phyloP scores from a whole-genome alignment of 2,888 invertebrate genomes.

The Aquatica leii region DNA sequence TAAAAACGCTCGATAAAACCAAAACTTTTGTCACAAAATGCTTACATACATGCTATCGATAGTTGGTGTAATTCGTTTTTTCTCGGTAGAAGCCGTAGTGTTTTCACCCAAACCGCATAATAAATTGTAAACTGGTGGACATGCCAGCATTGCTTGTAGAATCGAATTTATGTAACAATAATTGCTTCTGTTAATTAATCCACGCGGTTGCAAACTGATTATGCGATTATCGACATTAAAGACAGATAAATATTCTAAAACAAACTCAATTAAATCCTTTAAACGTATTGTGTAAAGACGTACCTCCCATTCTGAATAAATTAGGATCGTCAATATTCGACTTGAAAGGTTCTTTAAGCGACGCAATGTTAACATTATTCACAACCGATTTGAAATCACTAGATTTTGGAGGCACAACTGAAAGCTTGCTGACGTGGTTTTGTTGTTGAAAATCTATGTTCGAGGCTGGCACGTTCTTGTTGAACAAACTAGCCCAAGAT shows the following conservation, averaged over 20 bases:
- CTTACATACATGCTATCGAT: slow-evolving; percentile 89
- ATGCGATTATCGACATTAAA: slow-evolving; percentile 82
- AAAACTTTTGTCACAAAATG: neutral
- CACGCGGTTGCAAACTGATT: slow-evolving; percentile 85
- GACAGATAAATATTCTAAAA: slow-evolving; percentile 77
- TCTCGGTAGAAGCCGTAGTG: slow-evolving; percentile 63
- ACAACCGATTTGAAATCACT: neutral
- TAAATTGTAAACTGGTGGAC: slow-evolving; percentile 94
- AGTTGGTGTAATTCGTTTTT: slow-evolving; percentile 75
- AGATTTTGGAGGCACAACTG: slow-evolving; percentile 62
- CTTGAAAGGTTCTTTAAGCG: slow-evolving; percentile 59
- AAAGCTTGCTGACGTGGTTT: neutral
- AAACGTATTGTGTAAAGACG: too few species aligned
- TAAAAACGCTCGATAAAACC: slow-evolving; percentile 5
- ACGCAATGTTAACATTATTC: slow-evolving; percentile 44
- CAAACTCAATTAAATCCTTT: too few species aligned
- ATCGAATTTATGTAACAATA: slow-evolving; percentile 98
- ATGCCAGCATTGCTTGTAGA: slow-evolving; percentile 90
- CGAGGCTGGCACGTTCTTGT: slow-evolving; percentile 17
- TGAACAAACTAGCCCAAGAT: slow-evolving; percentile 76
- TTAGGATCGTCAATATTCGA: slow-evolving; percentile 71
- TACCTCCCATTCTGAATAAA: slow-evolving; percentile 76
- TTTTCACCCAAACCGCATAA: slow-evolving; percentile 79
- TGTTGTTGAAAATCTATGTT: neutral
- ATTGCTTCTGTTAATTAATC: slow-evolving; percentile 91